Evolutionary conservation across 2,797 vertebrate genomes (phyloP), one percentile per base, ranked within the genome.

Genomic region (Epinephelus awoara): DNA sequence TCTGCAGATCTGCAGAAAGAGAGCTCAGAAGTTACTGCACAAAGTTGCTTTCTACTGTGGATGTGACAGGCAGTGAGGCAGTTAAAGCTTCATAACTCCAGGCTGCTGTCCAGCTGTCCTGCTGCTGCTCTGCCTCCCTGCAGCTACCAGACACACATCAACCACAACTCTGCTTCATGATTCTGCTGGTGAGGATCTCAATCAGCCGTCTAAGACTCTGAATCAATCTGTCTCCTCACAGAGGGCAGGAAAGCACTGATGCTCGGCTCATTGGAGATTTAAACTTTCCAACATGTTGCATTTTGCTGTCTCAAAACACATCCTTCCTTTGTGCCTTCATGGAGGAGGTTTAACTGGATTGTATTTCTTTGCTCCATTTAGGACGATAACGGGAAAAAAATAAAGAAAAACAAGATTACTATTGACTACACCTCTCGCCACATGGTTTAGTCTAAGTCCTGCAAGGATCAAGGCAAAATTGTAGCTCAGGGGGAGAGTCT

Each of bases 111-210:
- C 68, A 18, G 44, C 67, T 42, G 75, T 2, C 58, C 21, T 54
- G 21, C 63, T 44, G 47, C 40, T 34, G 52, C 44, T 76, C 51
- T 14, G 62, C 63, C 68, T 38, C 15, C 52, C 71, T 63, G 46
- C 49, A 56, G 75, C 13, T 29, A 17, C 47, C 21, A 2, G 6
- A 6, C 38, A 6, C 8, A 42, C 19, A n/a, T 29, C 15, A 57
- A 51, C 52, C 27, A n/a, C 17, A 44, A 10, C 29, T 54, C 56
- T n/a, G 51, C 56, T 15, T 10, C 50, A 23, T 18, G 51, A 55
- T 9, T 21, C n/a, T 23, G 18, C 1, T 2, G 21, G 14, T 23
- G 13, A 49, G 71, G 49, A 71, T 61, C 19, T 54, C 14, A 19
- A 67, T 51, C 23, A 19, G 2, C 38, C 6, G 0, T 3, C 40